phyloP scores from a whole-genome alignment of 1,140 invertebrate genomes.

The Tetramorium alpestre region DNA sequence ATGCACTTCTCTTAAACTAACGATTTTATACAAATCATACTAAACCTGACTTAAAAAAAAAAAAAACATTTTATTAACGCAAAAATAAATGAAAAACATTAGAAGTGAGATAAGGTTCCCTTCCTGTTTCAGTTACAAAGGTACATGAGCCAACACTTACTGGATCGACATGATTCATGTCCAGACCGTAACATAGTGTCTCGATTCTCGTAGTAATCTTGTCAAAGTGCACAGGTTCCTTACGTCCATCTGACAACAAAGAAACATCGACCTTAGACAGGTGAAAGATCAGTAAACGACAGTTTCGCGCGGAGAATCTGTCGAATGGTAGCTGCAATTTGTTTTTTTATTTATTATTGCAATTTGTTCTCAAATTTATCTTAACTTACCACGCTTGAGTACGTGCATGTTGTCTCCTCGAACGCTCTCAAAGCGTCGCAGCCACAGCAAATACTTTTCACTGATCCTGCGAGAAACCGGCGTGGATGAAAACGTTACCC shows the following conservation, averaged over 20 bases:
- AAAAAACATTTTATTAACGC: not conserved
- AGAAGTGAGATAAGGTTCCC: not conserved
- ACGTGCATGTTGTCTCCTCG: constrained; percentile 84
- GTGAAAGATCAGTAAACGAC: not conserved
- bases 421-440: constrained; percentile 51
- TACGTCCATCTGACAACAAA: constrained; percentile 90
- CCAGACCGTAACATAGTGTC: constrained; percentile 97
- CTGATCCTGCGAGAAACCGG: not conserved
- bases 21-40: not conserved
- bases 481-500: not conserved
- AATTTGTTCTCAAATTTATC: not conserved
- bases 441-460: not conserved
- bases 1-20: not conserved
- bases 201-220: constrained; percentile 98
- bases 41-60: not conserved
- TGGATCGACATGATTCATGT: constrained; percentile 98
- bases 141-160: constrained; percentile 87
- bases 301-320: not conserved
- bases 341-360: too few relatives aligned
- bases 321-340: not conserved
- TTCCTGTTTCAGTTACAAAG: not conserved
- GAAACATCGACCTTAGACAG: constrained; percentile 1
- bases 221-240: constrained; percentile 97
- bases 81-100: not conserved
- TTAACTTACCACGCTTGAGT: constrained; percentile 84